Evolutionary conservation across 2,888 invertebrate genomes (phyloP).

Genomic region (Stenolophus ochropezus): DNA sequence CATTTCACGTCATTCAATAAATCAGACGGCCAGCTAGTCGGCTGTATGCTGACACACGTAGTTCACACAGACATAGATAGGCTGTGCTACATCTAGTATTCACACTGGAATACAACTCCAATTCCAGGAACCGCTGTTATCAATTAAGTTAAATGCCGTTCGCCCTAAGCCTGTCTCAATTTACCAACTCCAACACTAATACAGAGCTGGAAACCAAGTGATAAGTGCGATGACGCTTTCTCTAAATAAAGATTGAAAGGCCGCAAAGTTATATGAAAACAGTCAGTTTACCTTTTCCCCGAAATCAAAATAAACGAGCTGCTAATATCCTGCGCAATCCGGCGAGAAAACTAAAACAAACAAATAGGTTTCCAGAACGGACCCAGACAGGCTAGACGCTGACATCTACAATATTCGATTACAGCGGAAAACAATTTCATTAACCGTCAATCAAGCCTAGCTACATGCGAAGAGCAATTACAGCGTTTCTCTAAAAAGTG

Average conservation of each 20-base stretch:
- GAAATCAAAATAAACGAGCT: constrained; percentile 38
- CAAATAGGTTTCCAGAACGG: neutral
- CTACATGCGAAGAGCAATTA: constrained; percentile 48
- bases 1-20: constrained; percentile 53
- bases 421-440: constrained; percentile 45
- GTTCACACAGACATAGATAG: neutral
- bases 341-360: constrained; percentile 21
- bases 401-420: constrained; percentile 32
- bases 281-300: constrained; percentile 4
- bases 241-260: constrained; percentile 1
- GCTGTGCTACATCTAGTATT: neutral
- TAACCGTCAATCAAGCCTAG: constrained; percentile 46
- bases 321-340: constrained; percentile 29
- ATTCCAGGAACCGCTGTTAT: neutral
- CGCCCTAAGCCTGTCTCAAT: neutral
- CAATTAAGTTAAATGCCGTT: neutral
- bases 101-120: constrained; percentile 11
- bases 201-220: too few relatives aligned
- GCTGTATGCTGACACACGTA: neutral
- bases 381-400: neutral
- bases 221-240: too few relatives aligned
- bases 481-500: constrained; percentile 20
- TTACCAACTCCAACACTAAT: neutral
- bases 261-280: neutral
- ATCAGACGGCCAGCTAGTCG: constrained; percentile 21